phyloP scores from a whole-genome alignment of 2,888 invertebrate genomes.

The Campoletis raptor region DNA sequence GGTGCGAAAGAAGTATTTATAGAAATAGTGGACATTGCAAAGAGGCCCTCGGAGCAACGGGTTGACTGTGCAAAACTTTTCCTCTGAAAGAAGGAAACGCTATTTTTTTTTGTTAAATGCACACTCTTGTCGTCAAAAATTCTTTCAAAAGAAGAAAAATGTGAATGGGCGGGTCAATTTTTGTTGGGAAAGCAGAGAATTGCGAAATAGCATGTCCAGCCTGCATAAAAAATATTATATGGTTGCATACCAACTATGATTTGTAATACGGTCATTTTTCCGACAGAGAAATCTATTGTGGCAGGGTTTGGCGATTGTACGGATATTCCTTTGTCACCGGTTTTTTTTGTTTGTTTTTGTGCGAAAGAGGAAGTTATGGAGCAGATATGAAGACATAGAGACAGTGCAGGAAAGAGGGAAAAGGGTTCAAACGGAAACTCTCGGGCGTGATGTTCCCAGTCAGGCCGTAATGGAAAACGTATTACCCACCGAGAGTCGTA shows the following conservation, averaged over 20 bases:
- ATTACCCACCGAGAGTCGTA: constrained; percentile 79
- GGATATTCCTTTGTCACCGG: not conserved
- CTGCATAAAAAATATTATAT: not conserved
- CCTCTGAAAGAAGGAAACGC: not conserved
- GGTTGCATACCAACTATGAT: constrained; percentile 6
- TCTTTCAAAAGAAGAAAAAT: not conserved
- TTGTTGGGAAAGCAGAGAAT: not conserved
- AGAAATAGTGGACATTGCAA: not conserved
- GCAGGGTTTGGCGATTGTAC: not conserved
- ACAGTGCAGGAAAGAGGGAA: constrained; percentile 16
- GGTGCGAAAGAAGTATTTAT: constrained; percentile 7
- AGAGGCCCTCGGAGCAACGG: constrained; percentile 10
- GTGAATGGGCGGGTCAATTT: not conserved
- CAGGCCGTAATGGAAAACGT: constrained; percentile 81
- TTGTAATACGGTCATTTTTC: not conserved
- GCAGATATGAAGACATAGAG: constrained; percentile 6
- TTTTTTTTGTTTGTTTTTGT: not conserved
- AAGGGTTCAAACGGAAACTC: constrained; percentile 64
- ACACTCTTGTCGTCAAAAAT: not conserved
- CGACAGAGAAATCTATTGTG: constrained; percentile 1
- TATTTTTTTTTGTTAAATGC: not conserved
- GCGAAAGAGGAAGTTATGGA: constrained; percentile 22
- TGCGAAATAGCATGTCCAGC: not conserved
- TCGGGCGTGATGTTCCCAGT: constrained; percentile 69
- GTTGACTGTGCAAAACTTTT: constrained; percentile 19